Percentiles rank a stretch among this genome's conserved stretches.
Conservation (phyloP, 2,888 invertebrate species). For the Sepiola atlantica region DNA sequence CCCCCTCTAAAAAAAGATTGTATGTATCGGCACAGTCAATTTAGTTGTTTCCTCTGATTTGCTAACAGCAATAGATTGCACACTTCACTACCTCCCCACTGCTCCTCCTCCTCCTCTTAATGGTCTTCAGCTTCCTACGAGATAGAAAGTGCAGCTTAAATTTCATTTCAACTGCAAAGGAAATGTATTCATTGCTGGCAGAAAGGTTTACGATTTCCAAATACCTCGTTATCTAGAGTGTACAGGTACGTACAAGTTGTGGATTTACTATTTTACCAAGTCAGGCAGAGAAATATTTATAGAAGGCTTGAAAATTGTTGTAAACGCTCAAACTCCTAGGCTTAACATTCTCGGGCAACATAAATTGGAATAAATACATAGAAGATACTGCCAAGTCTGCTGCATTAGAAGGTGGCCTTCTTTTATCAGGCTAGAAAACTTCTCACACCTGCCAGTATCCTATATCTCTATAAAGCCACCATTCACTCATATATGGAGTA, state of each 20-base stretch:
- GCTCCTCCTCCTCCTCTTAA: neutral
- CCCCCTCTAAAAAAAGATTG: neutral
- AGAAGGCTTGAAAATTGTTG: neutral
- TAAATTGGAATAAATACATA: too few species aligned
- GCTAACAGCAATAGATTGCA: neutral
- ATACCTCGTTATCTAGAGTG: neutral
- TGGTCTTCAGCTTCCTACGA: neutral
- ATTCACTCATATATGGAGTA: too few species aligned
- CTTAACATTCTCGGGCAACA: too few species aligned
- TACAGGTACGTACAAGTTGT: neutral
- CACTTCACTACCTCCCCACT: neutral
- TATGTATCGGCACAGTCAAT: neutral
- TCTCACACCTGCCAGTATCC: too few species aligned
- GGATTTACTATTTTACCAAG: neutral
- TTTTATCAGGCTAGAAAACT: too few species aligned
- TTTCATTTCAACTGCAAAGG: neutral
- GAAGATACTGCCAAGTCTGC: too few species aligned
- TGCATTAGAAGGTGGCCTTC: too few species aligned
- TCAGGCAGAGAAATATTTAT: neutral
- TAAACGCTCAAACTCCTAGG: too few species aligned
- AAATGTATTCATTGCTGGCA: neutral
- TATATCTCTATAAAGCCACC: too few species aligned
- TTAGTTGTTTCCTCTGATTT: neutral
- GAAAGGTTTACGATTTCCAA: neutral
- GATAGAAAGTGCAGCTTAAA: neutral